Conservation (phyloP, 2,888 invertebrate species). For the Choristoneura rosaceana region DNA sequence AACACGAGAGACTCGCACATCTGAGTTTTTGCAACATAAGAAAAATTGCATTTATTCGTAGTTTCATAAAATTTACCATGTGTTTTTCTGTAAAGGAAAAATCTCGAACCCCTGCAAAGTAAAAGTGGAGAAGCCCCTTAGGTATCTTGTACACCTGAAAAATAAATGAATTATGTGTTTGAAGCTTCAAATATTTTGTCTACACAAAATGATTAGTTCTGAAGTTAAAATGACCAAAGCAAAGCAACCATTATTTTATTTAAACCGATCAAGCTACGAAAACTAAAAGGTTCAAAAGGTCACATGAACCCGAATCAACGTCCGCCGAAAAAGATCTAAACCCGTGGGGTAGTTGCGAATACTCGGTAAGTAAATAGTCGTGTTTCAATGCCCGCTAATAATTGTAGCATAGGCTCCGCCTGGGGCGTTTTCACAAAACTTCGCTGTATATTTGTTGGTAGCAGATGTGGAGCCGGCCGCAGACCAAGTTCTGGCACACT, state of each 20-base stretch:
- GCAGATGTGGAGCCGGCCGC: conserved; percentile 77
- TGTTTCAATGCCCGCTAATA: conserved; percentile 80
- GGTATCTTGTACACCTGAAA: too few species aligned
- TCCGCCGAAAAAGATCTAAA: conserved; percentile 47
- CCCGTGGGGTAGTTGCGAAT: conserved; percentile 51
- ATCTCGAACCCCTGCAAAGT: too few species aligned
- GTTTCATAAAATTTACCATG: too few species aligned
- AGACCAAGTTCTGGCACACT: conserved; percentile 79
- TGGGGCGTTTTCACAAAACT: conserved; percentile 75
- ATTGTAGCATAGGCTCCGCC: conserved; percentile 72
- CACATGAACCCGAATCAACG: conserved; percentile 33
- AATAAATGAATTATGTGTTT: too few species aligned
- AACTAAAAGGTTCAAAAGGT: conserved; percentile 30
- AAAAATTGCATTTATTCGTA: too few species aligned
- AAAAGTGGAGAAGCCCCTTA: too few species aligned
- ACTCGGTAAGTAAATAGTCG: conserved; percentile 79
- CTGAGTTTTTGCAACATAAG: too few species aligned
- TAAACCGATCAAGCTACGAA: background rate
- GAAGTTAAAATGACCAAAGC: background rate
- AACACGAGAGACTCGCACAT: too few species aligned
- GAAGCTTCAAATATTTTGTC: too few species aligned
- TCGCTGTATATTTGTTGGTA: conserved; percentile 49
- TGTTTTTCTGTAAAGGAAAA: too few species aligned
- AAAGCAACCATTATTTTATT: conserved; percentile 23
- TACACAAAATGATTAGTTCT: background rate